Percentiles rank a stretch among this genome's conserved stretches.
Evolutionary conservation across 1,140 invertebrate genomes (phyloP).

Genomic region (Ganaspis sp.): DNA sequence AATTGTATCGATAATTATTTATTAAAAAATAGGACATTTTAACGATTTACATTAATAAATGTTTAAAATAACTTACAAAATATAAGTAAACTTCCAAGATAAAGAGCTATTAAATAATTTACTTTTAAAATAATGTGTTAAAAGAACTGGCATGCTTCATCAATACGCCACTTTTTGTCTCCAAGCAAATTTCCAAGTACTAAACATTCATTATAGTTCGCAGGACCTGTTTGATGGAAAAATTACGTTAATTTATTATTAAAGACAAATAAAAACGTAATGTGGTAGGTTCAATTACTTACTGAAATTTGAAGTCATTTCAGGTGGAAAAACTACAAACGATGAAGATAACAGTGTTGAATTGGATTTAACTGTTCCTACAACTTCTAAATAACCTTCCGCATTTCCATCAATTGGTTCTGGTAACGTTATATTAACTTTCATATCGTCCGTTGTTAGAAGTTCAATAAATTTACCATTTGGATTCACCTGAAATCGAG

Average conservation of each 20-base stretch:
- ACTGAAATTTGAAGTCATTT: slow-evolving; percentile 63
- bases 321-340: slow-evolving; percentile 56
- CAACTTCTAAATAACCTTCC: slow-evolving; percentile 66
- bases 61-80: too few relatives aligned
- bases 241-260: slow-evolving; percentile 32
- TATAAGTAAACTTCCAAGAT: too few relatives aligned
- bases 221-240: slow-evolving; percentile 48
- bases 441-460: slow-evolving; percentile 61
- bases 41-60: too few relatives aligned
- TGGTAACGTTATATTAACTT: slow-evolving; percentile 61
- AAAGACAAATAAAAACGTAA: slow-evolving; percentile 38
- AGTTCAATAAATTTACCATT: slow-evolving; percentile 63
- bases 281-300: slow-evolving; percentile 37
- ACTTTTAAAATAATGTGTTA: slow-evolving; percentile 17
- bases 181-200: slow-evolving; percentile 54
- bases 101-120: not conserved
- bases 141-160: slow-evolving; percentile 24
- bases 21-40: too few relatives aligned
- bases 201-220: slow-evolving; percentile 61
- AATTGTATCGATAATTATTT: too few relatives aligned
- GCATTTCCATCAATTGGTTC: slow-evolving; percentile 56
- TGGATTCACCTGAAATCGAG: slow-evolving; percentile 55
- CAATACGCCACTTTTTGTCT: slow-evolving; percentile 56
- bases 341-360: slow-evolving; percentile 59
- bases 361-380: slow-evolving; percentile 64